Conservation (phyloP, 2,888 invertebrate species). For the Monopis laevigella region DNA sequence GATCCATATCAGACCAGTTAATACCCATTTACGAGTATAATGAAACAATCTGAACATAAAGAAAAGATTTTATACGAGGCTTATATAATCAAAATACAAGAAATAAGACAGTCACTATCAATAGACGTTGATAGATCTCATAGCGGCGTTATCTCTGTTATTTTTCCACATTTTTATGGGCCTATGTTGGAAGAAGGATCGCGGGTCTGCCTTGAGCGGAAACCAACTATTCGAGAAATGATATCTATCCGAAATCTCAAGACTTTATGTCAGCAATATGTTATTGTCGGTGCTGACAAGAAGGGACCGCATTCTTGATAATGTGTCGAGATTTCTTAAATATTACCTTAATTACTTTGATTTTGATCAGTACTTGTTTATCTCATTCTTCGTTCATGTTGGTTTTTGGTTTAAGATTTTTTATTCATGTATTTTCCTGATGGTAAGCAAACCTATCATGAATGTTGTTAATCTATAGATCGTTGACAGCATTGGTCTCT, state of each 20-base stretch:
- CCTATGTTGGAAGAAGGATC: conserved; percentile 33
- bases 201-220: conserved; percentile 38
- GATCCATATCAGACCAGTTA: no score
- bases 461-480: no score
- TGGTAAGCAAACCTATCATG: no score
- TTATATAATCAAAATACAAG: not conserved
- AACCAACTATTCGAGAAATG: conserved; percentile 52
- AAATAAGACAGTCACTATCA: conserved; percentile 6
- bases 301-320: conserved; percentile 46
- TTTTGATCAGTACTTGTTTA: conserved; percentile 49
- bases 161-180: conserved; percentile 53
- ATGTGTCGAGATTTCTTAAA: conserved; percentile 51
- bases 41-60: not conserved
- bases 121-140: conserved; percentile 47
- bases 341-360: conserved; percentile 58
- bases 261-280: conserved; percentile 60
- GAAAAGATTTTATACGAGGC: not conserved
- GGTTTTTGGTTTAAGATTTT: no score
- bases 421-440: no score
- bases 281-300: conserved; percentile 47
- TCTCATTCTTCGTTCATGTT: conserved; percentile 40
- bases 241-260: conserved; percentile 53
- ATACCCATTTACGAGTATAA: no score
- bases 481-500: no score
- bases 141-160: conserved; percentile 39